phyloP scores from a whole-genome alignment of 2,888 invertebrate species.

The Nemapogon koenigi region DNA sequence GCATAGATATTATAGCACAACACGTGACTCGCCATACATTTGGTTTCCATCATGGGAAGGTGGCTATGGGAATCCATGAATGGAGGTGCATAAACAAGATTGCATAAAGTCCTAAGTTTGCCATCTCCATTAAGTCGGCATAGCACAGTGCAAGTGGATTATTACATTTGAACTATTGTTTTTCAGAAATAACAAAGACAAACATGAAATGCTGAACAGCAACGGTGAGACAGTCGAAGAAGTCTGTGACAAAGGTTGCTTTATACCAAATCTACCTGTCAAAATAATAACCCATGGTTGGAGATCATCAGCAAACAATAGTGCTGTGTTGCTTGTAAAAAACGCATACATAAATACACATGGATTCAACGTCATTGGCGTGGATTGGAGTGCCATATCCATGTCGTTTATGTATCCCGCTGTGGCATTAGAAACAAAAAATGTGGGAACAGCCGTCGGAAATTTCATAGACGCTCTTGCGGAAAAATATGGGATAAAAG shows the following conservation, averaged over 20 bases:
- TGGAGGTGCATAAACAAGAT: too few species aligned
- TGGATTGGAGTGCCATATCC: conserved; percentile 40
- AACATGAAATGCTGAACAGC: conserved; percentile 16
- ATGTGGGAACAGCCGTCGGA: conserved; percentile 25
- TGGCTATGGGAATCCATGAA: too few species aligned
- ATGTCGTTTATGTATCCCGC: conserved; percentile 28
- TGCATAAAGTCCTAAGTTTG: too few species aligned
- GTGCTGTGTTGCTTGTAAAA: conserved; percentile 36
- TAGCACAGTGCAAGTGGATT: too few species aligned
- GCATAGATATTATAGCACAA: too few species aligned
- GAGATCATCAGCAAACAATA: conserved; percentile 40
- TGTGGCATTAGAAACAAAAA: conserved; percentile 29
- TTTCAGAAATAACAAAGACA: conserved; percentile 23
- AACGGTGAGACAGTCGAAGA: conserved; percentile 4
- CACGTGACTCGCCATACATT: too few species aligned
- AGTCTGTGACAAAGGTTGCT: conserved; percentile 13
- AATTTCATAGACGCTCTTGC: conserved; percentile 25
- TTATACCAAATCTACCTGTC: conserved; percentile 27
- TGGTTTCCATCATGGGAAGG: too few species aligned
- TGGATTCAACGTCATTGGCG: conserved; percentile 43
- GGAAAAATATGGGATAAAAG: conserved; percentile 23
- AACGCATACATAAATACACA: conserved; percentile 38
- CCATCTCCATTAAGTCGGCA: too few species aligned
- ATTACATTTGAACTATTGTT: background rate
- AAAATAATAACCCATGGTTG: conserved; percentile 61